A percentile compares a stretch with the other conserved stretches of the same genome.
phyloP scores from a whole-genome alignment of 2,113 vertebrate species.

The Mus pahari region DNA sequence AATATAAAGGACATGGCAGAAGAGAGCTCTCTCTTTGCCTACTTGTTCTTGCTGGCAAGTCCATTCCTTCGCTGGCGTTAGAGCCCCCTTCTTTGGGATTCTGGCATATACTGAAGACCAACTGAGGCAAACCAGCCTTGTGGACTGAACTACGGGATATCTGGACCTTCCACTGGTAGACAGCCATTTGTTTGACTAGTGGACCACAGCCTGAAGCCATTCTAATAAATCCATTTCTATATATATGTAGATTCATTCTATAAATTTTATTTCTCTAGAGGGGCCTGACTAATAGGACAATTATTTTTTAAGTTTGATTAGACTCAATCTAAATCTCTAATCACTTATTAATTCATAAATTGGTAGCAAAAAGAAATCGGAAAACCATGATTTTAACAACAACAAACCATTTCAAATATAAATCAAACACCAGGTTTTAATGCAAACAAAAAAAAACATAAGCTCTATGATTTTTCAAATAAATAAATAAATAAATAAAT shows the following conservation, averaged over 20 bases:
- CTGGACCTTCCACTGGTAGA: not conserved
- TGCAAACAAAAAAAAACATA: not conserved
- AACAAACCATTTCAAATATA: not conserved
- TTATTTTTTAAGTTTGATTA: not conserved
- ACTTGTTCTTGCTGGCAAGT: not conserved
- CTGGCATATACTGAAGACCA: not conserved
- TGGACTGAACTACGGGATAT: not conserved
- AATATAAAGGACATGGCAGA: not conserved
- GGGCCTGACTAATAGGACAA: not conserved
- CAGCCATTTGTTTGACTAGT: not conserved
- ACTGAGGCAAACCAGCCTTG: not conserved
- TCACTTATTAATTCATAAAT: constrained; percentile 50
- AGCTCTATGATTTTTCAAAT: not conserved
- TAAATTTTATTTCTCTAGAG: not conserved
- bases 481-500: constrained; percentile 9
- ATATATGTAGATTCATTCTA: not conserved
- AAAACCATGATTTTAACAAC: constrained; percentile 34
- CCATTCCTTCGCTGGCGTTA: not conserved
- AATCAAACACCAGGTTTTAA: not conserved
- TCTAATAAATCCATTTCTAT: not conserved
- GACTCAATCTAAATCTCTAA: not conserved
- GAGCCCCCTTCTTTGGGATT: not conserved
- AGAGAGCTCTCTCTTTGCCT: not conserved
- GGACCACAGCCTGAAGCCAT: too few species aligned
- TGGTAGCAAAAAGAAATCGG: not conserved